A percentile compares a stretch with the other conserved stretches of the same genome.
phyloP scores from a whole-genome alignment of 2,797 vertebrate species.

The Morus bassanus region DNA sequence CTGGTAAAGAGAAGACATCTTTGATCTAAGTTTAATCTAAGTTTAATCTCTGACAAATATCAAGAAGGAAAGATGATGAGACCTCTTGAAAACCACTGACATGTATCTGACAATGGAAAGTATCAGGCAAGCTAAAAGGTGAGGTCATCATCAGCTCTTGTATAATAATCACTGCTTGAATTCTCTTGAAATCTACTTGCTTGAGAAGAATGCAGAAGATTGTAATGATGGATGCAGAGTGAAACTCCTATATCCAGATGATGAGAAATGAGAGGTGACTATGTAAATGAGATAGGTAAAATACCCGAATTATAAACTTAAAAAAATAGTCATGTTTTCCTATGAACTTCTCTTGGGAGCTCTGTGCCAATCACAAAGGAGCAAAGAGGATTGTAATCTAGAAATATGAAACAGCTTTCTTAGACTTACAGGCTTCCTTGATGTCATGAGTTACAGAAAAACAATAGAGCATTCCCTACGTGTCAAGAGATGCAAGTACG shows the following conservation, averaged over 20 bases:
- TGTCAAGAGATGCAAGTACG: background rate
- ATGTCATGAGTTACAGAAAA: background rate
- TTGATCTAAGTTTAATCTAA: background rate
- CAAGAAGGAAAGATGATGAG: background rate
- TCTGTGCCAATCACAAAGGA: background rate
- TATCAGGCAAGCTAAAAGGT: background rate
- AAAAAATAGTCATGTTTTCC: background rate
- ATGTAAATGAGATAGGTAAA: background rate
- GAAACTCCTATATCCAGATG: background rate
- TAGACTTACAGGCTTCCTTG: background rate
- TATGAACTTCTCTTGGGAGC: background rate
- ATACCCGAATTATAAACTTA: background rate
- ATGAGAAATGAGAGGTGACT: background rate
- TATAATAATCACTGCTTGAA: background rate
- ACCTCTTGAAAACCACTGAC: background rate
- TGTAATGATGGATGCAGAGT: background rate
- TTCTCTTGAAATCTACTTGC: background rate
- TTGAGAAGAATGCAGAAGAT: background rate
- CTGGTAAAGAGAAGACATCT: background rate
- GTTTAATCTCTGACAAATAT: background rate
- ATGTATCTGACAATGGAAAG: background rate
- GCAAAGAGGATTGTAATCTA: background rate
- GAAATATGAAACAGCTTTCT: background rate
- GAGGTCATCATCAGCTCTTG: background rate
- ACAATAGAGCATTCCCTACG: background rate